phyloP scores from a whole-genome alignment of 2,113 vertebrate species.

The Pundamilia nyererei region DNA sequence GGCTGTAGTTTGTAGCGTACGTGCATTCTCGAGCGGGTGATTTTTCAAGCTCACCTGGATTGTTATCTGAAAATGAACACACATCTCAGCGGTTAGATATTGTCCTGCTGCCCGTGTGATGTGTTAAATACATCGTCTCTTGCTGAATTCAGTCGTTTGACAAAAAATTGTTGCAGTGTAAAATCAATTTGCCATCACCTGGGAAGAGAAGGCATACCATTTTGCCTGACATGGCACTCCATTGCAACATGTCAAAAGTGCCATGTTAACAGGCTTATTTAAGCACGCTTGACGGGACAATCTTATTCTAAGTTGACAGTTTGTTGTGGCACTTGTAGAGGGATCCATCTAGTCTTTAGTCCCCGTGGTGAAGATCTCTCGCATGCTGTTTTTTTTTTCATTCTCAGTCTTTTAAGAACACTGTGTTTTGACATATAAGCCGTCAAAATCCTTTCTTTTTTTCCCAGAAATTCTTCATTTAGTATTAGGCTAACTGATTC shows the following conservation, averaged over 20 bases:
- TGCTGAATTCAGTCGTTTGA: neutral
- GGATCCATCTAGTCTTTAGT: slow-evolving; percentile 57
- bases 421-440: slow-evolving; percentile 52
- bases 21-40: neutral
- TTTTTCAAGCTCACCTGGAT: neutral
- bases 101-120: neutral
- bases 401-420: slow-evolving; percentile 17
- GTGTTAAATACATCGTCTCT: slow-evolving; percentile 1
- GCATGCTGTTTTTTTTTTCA: slow-evolving; percentile 19
- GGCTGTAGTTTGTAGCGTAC: neutral
- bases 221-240: slow-evolving; percentile 19
- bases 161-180: neutral
- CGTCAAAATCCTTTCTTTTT: slow-evolving; percentile 17
- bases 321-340: slow-evolving; percentile 47
- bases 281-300: slow-evolving; percentile 42
- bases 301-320: slow-evolving; percentile 60
- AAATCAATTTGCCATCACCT: slow-evolving; percentile 46
- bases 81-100: neutral
- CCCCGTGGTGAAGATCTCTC: slow-evolving; percentile 46
- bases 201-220: slow-evolving; percentile 15
- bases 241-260: slow-evolving; percentile 39
- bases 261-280: slow-evolving; percentile 54
- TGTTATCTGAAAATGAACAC: neutral
- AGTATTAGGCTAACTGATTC: slow-evolving; percentile 18
- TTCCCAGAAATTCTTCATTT: neutral